Percentiles rank a stretch among this genome's conserved stretches.
These are phyloP conservation scores for Pygoscelis antarcticus DNA, from an alignment of 2,113 vertebrate genomes.

Conservation along the genomic window DNA sequence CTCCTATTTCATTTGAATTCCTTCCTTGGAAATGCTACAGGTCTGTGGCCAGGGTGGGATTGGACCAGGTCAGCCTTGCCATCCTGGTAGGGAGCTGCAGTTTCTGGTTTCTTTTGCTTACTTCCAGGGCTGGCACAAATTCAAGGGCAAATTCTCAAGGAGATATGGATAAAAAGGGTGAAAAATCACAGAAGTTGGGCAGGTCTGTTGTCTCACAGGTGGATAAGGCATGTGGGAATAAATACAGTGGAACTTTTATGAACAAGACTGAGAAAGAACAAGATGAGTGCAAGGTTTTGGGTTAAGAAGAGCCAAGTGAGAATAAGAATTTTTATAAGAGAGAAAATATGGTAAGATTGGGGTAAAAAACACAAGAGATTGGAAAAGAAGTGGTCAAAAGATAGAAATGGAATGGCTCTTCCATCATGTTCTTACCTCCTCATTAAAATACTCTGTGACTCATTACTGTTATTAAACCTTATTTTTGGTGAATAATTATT, in stretches of 20 bases:
- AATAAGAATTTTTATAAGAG: not conserved
- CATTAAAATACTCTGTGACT: not conserved
- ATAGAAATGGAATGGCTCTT: not conserved
- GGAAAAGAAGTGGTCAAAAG: not conserved
- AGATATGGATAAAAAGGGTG: not conserved
- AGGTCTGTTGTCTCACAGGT: not conserved
- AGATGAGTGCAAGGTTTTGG: not conserved
- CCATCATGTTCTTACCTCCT: not conserved
- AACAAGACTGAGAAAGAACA: not conserved
- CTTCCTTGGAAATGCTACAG: not conserved
- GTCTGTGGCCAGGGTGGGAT: not conserved
- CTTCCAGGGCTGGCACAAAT: not conserved
- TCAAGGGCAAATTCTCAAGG: not conserved
- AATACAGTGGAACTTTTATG: not conserved
- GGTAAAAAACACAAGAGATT: not conserved
- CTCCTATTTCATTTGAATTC: not conserved
- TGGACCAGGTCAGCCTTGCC: not conserved
- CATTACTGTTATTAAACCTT: not conserved
- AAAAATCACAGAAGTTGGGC: not conserved
- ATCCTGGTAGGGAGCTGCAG: not conserved
- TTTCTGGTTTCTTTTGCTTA: not conserved
- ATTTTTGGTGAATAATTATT: not conserved
- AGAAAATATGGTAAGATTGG: not conserved
- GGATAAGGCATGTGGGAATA: not conserved
- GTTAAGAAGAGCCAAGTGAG: not conserved